Evolutionary conservation across 2,888 invertebrate genomes (phyloP), one percentile per base, ranked within the genome.

Genomic region (Polyommatus iphigenia): DNA sequence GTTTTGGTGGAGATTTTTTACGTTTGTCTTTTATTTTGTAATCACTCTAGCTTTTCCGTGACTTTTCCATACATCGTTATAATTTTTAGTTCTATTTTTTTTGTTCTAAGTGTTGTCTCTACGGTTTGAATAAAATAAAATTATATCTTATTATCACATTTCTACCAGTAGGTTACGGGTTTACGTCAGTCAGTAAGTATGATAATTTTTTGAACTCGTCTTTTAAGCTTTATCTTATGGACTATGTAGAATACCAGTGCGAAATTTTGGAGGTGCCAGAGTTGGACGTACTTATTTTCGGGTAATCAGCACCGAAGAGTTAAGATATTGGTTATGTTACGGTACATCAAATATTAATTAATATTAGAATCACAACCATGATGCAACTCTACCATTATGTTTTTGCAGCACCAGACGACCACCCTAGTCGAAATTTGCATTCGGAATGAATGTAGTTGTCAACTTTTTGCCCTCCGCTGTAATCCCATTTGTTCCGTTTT

Each of bases 391-490:
- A 46, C 46, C 10, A 59, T 59, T n/a, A 67, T 32, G 67, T 67
- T 18, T 29, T 62, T 24, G 24, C 62, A 62, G 13, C 3, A 67
- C 29, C 15, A 32, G 29, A 29, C 84, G 85, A 83, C 84, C 84
- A 87, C 85, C 86, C 85, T 81, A 84, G 83, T 82, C 83, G 84
- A 78, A 79, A 85, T 85, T 85, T 83, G 84, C 83, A 84, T 83
- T 85, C 86, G 85, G 84, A 84, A 83, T 82, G 54, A 83, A 82
- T 81, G 81, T 79, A 79, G 83, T 85, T 82, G 81, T 79, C 76
- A 76, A 83, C 85, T 88, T 84, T 88, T 88, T 84, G 79, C 80
- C 20, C 73, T 46, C 13, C 46, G 36, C 73, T 46, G 41, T 73
- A 73, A 73, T 73, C 46, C 46, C 50, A 73, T 73, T 72, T 72